Conservation (phyloP, 1,140 invertebrate genomes). For the Odontomachus brunneus region DNA sequence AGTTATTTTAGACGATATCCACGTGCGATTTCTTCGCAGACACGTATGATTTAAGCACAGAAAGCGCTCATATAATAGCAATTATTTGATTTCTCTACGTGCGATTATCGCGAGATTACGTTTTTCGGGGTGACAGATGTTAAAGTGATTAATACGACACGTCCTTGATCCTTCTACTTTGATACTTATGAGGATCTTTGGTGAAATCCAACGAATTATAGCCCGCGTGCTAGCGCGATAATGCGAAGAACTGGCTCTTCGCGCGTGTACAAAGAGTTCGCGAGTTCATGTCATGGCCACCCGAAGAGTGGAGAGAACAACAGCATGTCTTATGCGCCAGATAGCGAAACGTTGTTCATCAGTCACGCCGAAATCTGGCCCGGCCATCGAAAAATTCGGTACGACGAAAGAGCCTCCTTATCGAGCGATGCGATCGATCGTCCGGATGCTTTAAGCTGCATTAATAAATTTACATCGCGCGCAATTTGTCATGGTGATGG, state of each 20-base stretch:
- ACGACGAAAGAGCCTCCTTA: conserved; percentile 28
- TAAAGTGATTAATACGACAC: conserved; percentile 5
- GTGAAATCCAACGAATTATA: conserved; percentile 1
- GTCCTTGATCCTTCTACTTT: too few species aligned
- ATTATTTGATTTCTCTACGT: background rate
- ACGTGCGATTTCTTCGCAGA: background rate
- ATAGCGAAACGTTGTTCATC: conserved; percentile 49
- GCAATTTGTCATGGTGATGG: conserved; percentile 62
- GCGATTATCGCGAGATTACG: background rate
- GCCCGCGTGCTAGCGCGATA: background rate
- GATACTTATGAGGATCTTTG: too few species aligned
- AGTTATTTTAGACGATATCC: conserved; percentile 22
- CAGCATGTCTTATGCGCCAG: conserved; percentile 22
- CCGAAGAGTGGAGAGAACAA: conserved; percentile 34
- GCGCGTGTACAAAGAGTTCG: conserved; percentile 1
- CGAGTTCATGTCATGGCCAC: conserved; percentile 64
- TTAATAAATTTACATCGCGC: conserved; percentile 63
- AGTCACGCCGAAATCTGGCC: conserved; percentile 60
- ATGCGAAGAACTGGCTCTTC: background rate
- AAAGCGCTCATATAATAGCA: background rate
- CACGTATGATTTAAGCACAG: conserved; percentile 14
- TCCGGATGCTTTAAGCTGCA: background rate
- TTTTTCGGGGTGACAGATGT: background rate
- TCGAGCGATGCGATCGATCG: conserved; percentile 42
- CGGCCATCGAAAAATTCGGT: conserved; percentile 62